A percentile compares a stretch with the other conserved stretches of the same genome.
These are phyloP conservation scores for Habroteleia sp. DNA, from an alignment of 2,888 invertebrate species.

Conservation along the genomic window DNA sequence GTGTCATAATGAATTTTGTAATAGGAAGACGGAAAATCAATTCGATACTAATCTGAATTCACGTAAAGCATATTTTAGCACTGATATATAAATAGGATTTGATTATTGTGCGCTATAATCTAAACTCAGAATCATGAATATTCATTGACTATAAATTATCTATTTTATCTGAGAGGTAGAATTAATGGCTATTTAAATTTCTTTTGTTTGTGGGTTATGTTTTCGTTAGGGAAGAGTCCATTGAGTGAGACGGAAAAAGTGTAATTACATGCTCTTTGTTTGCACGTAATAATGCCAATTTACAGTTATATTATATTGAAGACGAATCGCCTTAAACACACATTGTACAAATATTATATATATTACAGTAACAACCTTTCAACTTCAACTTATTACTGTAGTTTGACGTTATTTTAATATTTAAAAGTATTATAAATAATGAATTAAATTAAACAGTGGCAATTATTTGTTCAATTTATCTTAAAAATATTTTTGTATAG, in stretches of 20 bases:
- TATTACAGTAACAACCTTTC: no score
- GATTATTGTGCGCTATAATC: constrained; percentile 46
- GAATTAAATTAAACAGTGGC: no score
- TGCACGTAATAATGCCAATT: constrained; percentile 1
- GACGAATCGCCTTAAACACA: no score
- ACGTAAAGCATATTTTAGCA: constrained; percentile 32
- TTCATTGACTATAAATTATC: constrained; percentile 51
- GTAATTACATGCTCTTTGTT: constrained; percentile 10
- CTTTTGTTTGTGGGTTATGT: constrained; percentile 44
- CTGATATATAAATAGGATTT: constrained; percentile 46
- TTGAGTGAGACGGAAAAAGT: constrained; percentile 5
- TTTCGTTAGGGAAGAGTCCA: constrained; percentile 9
- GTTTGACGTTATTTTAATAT: no score
- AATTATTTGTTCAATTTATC: no score
- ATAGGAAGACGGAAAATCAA: constrained; percentile 31
- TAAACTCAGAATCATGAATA: constrained; percentile 40
- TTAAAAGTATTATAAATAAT: no score
- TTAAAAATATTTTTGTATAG: no score
- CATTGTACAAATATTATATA: no score
- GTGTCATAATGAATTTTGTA: constrained; percentile 40
- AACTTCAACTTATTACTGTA: no score
- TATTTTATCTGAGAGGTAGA: constrained; percentile 45
- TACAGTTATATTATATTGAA: no score
- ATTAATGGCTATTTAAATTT: constrained; percentile 52
- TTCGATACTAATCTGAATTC: constrained; percentile 30